Conservation (phyloP, 53 echinoderm and acorn worm genomes). For the Pentamera pediparva region DNA sequence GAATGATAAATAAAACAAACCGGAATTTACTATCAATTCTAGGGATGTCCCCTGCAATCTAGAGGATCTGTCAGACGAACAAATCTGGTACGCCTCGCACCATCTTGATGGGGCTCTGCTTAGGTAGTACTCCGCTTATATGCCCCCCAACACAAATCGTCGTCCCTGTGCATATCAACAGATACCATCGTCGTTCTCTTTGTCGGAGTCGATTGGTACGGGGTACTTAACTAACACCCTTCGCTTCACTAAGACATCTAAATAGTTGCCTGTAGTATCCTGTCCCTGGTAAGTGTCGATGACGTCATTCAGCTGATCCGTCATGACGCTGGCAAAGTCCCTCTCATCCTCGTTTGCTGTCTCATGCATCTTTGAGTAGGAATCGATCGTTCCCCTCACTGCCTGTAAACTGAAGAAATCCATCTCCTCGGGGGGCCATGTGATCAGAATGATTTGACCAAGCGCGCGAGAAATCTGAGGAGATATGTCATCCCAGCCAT, state of each 20-base stretch:
- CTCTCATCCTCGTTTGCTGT: slow-evolving; percentile 19
- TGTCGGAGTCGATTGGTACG: too few species aligned
- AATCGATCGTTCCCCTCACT: slow-evolving; percentile 34
- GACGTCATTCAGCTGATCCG: slow-evolving; percentile 18
- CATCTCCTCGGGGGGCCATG: slow-evolving; percentile 47
- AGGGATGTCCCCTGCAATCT: too few species aligned
- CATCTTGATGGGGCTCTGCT: too few species aligned
- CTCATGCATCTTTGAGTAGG: slow-evolving; percentile 4
- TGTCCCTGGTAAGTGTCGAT: slow-evolving; percentile 13
- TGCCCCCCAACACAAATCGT: too few species aligned
- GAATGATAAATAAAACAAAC: too few species aligned
- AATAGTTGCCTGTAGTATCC: slow-evolving; percentile 9
- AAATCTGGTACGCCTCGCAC: too few species aligned
- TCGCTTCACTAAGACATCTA: slow-evolving; percentile 15
- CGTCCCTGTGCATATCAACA: too few species aligned
- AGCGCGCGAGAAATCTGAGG: slow-evolving; percentile 56
- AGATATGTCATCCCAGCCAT: slow-evolving; percentile 59
- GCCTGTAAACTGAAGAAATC: slow-evolving; percentile 43
- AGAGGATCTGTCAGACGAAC: too few species aligned
- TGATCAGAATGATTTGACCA: slow-evolving; percentile 51
- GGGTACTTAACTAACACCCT: slow-evolving; percentile 25
- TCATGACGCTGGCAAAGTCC: slow-evolving; percentile 24
- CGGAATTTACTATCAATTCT: too few species aligned
- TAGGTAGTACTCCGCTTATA: too few species aligned
- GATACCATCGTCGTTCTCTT: too few species aligned